Conservation (phyloP, 2,888 invertebrate species). For the Deroplatys truncata region DNA sequence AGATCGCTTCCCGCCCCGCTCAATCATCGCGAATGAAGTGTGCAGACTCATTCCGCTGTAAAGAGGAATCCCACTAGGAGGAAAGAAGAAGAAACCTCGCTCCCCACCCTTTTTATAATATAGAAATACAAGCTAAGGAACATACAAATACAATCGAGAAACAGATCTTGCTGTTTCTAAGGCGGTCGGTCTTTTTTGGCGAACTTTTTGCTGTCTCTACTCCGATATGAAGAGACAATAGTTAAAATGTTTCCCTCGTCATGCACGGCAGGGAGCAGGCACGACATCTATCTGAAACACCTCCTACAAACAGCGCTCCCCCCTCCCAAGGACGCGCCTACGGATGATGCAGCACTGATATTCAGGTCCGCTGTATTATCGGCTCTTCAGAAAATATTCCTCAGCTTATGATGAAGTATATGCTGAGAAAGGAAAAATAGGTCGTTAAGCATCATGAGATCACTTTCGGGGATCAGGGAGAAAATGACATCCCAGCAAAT, state of each 20-base stretch:
- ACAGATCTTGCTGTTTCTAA: conserved; percentile 12
- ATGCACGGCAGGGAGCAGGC: not conserved
- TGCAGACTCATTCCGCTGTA: conserved; percentile 5
- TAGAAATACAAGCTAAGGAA: conserved; percentile 4
- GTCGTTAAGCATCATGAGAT: no score
- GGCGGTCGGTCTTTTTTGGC: not conserved
- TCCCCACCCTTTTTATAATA: conserved; percentile 2
- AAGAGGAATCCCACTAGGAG: not conserved
- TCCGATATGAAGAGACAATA: conserved; percentile 7
- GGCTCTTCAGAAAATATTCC: not conserved
- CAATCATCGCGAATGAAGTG: not conserved
- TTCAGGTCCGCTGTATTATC: not conserved
- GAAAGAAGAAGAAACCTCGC: not conserved
- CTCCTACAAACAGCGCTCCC: not conserved
- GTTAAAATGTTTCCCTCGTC: conserved; percentile 12
- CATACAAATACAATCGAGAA: conserved; percentile 11
- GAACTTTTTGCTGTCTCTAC: not conserved
- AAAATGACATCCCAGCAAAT: no score
- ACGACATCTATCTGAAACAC: not conserved
- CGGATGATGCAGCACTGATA: not conserved
- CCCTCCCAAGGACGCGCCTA: not conserved
- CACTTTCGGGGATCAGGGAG: no score
- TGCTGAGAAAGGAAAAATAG: not conserved
- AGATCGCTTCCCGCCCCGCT: not conserved
- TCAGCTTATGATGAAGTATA: not conserved